Evolutionary conservation across 1,140 invertebrate genomes (phyloP).

Genomic region (Pseudomyrmex flavicornis): DNA sequence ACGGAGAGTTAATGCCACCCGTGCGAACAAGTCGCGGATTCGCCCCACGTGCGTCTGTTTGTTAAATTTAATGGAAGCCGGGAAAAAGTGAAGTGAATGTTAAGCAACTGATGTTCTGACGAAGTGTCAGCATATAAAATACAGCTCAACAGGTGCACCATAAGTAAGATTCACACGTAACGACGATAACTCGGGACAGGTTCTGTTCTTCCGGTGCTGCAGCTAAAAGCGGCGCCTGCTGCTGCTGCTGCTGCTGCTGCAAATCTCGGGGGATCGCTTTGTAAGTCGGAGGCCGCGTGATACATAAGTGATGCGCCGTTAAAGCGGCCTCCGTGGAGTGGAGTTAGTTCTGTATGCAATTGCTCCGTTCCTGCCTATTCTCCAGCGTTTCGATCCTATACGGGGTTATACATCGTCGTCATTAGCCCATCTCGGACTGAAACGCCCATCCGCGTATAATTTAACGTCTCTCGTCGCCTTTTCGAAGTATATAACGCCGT

Average conservation of each 20-base stretch:
- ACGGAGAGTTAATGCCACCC: too few species aligned
- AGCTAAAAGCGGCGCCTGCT: slow-evolving; percentile 74
- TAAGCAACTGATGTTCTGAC: slow-evolving; percentile 37
- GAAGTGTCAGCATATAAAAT: slow-evolving; percentile 60
- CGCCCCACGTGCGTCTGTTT: background rate
- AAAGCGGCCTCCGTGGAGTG: slow-evolving; percentile 75
- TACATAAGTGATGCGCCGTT: slow-evolving; percentile 83
- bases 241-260: slow-evolving; percentile 39
- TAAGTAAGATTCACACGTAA: slow-evolving; percentile 63
- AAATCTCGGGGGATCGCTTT: slow-evolving; percentile 83
- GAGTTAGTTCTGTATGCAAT: slow-evolving; percentile 72
- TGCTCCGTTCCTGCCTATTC: slow-evolving; percentile 76
- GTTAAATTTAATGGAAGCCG: background rate
- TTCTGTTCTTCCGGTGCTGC: slow-evolving; percentile 73
- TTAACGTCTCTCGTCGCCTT: background rate
- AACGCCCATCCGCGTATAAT: slow-evolving; percentile 27
- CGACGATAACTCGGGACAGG: slow-evolving; percentile 73
- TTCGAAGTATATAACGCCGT: background rate
- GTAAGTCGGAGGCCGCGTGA: slow-evolving; percentile 80
- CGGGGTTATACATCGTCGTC: slow-evolving; percentile 36
- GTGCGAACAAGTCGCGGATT: background rate
- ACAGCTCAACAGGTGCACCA: slow-evolving; percentile 81
- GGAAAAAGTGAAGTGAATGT: background rate
- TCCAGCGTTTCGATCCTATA: slow-evolving; percentile 73
- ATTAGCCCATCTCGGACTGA: slow-evolving; percentile 45